These are phyloP conservation scores for Suillia variegata DNA, from an alignment of 2,888 invertebrate species.

Conservation along the genomic window DNA sequence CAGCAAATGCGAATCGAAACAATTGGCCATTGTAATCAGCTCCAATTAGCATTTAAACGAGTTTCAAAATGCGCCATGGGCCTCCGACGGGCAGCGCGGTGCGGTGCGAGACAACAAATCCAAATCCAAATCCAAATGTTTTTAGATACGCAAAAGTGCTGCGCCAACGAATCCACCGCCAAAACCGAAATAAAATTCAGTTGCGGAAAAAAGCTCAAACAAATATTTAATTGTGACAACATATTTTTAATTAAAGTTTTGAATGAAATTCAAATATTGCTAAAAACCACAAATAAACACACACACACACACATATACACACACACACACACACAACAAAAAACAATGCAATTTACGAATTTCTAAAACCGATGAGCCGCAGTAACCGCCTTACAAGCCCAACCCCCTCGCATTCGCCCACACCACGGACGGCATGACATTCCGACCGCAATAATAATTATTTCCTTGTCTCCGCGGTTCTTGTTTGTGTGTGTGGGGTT, in stretches of 20 bases:
- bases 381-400: not conserved
- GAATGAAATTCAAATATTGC: conserved; percentile 51
- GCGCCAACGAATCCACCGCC: too few relatives aligned
- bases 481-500: not conserved
- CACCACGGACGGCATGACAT: not conserved
- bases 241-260: conserved; percentile 51
- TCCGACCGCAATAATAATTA: conserved; percentile 5
- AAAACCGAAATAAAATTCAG: not conserved
- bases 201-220: conserved; percentile 34
- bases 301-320: too few relatives aligned
- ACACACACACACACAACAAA: not conserved
- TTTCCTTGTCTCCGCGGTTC: not conserved
- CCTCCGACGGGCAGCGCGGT: not conserved
- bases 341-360: not conserved
- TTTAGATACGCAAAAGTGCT: too few relatives aligned
- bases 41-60: conserved; percentile 17
- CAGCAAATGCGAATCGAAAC: conserved; percentile 5
- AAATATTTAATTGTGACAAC: conserved; percentile 46
- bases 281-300: too few relatives aligned
- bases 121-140: too few relatives aligned
- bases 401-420: not conserved
- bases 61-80: conserved; percentile 6
- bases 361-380: not conserved
- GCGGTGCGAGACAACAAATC: not conserved
- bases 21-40: conserved; percentile 13